Conservation (phyloP, 2,888 invertebrate genomes). For the Serripes groenlandicus region DNA sequence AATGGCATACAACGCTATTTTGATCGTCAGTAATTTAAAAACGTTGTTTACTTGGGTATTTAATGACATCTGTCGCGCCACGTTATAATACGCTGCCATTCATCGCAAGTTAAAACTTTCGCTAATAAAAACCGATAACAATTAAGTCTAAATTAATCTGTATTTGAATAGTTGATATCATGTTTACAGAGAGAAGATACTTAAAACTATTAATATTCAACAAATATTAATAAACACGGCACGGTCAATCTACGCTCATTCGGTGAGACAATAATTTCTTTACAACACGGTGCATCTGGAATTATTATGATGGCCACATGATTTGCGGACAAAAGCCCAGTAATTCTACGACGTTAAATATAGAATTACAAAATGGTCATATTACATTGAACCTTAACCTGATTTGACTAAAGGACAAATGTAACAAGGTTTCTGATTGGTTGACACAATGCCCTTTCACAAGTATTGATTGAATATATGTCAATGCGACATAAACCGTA, state of each 20-base stretch:
- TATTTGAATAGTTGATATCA: too few relatives aligned
- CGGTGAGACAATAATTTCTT: neutral
- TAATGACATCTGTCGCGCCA: constrained; percentile 6
- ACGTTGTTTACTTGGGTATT: neutral
- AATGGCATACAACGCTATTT: too few relatives aligned
- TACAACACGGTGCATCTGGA: neutral
- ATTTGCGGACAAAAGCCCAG: constrained; percentile 10
- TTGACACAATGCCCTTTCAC: constrained; percentile 32
- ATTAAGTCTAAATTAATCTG: too few relatives aligned
- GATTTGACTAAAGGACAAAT: constrained; percentile 21
- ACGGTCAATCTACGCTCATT: neutral
- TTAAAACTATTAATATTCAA: too few relatives aligned
- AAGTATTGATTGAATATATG: constrained; percentile 54
- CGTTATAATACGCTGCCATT: neutral
- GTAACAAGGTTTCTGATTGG: constrained; percentile 63
- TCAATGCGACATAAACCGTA: constrained; percentile 54
- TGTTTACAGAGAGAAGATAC: too few relatives aligned
- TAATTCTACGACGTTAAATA: constrained; percentile 3
- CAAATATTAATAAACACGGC: too few relatives aligned
- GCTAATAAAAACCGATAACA: too few relatives aligned
- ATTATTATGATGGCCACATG: neutral
- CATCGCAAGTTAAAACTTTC: too few relatives aligned
- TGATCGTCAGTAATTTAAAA: neutral
- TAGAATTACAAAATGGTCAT: constrained; percentile 6
- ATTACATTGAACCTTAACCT: constrained; percentile 23